These are phyloP conservation scores for Denticeps clupeoides DNA, from an alignment of 2,797 vertebrate genomes.

Conservation along the genomic window DNA sequence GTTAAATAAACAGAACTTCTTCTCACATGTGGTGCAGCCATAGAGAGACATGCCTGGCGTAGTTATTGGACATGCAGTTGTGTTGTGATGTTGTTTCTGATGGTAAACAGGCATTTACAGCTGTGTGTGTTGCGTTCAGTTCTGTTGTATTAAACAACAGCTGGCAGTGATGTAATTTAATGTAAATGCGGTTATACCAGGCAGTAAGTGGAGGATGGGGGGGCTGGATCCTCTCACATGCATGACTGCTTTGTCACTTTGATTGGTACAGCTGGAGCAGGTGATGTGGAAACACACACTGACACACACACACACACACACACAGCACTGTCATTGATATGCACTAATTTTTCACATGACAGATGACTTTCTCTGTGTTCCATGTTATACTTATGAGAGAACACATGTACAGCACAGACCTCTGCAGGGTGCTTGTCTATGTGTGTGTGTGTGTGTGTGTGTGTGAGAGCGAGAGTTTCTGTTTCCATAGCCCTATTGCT, in stretches of 20 bases:
- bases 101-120: no score
- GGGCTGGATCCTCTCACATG: neutral
- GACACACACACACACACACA: neutral
- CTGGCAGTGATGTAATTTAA: neutral
- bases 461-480: slow-evolving; percentile 24
- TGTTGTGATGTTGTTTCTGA: no score
- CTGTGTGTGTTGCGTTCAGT: no score
- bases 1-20: no score
- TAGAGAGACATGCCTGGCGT: no score
- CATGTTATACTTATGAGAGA: slow-evolving; percentile 36
- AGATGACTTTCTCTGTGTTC: slow-evolving; percentile 48
- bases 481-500: no score
- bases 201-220: neutral
- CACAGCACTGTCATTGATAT: slow-evolving; percentile 11
- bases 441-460: slow-evolving; percentile 15
- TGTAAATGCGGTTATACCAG: neutral
- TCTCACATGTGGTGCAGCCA: slow-evolving; percentile 3
- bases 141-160: no score
- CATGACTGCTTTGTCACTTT: slow-evolving; percentile 16
- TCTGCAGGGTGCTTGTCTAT: slow-evolving; percentile 25
- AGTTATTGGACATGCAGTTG: no score
- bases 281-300: slow-evolving; percentile 14
- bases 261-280: slow-evolving; percentile 2
- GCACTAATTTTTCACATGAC: slow-evolving; percentile 51
- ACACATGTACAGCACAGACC: slow-evolving; percentile 41